phyloP scores from a whole-genome alignment of 2,888 invertebrate species.

The Drosophila anceps region DNA sequence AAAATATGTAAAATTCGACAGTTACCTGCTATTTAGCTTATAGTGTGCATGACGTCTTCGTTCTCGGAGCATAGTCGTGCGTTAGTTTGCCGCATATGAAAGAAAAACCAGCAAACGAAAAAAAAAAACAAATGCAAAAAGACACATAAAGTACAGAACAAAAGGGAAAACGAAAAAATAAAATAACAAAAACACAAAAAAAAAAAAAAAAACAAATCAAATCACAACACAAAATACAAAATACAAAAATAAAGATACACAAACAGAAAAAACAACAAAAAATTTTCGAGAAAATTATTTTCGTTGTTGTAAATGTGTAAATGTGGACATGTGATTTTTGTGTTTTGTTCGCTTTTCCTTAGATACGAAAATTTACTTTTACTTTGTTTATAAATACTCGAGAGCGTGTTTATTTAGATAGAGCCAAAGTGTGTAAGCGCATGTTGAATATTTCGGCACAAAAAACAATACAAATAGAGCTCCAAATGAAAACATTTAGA shows the following conservation, averaged over 20 bases:
- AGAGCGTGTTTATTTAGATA: slow-evolving; percentile 73
- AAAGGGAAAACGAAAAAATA: slow-evolving; percentile 36
- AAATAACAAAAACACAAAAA: slow-evolving; percentile 53
- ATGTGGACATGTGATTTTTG: slow-evolving; percentile 28
- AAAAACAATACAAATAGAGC: slow-evolving; percentile 27
- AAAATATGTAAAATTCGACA: slow-evolving; percentile 40
- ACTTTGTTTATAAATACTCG: slow-evolving; percentile 61
- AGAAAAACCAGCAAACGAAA: slow-evolving; percentile 84
- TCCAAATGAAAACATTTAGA: slow-evolving; percentile 13
- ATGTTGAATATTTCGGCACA: slow-evolving; percentile 31
- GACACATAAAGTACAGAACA: slow-evolving; percentile 49
- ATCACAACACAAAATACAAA: slow-evolving; percentile 44
- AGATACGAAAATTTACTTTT: slow-evolving; percentile 26
- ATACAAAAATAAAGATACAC: slow-evolving; percentile 31
- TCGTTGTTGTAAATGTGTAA: slow-evolving; percentile 51
- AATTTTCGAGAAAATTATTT: slow-evolving; percentile 62
- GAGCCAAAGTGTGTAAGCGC: slow-evolving; percentile 69
- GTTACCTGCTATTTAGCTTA: slow-evolving; percentile 94
- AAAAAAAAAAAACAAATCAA: slow-evolving; percentile 52
- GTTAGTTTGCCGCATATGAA: slow-evolving; percentile 86
- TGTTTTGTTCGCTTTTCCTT: slow-evolving; percentile 26
- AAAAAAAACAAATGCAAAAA: slow-evolving; percentile 68
- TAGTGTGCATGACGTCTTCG: slow-evolving; percentile 94
- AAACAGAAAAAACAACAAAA: slow-evolving; percentile 43
- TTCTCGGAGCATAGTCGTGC: slow-evolving; percentile 91